phyloP scores from a whole-genome alignment of 2,797 vertebrate species.

The Sternotherus odoratus region DNA sequence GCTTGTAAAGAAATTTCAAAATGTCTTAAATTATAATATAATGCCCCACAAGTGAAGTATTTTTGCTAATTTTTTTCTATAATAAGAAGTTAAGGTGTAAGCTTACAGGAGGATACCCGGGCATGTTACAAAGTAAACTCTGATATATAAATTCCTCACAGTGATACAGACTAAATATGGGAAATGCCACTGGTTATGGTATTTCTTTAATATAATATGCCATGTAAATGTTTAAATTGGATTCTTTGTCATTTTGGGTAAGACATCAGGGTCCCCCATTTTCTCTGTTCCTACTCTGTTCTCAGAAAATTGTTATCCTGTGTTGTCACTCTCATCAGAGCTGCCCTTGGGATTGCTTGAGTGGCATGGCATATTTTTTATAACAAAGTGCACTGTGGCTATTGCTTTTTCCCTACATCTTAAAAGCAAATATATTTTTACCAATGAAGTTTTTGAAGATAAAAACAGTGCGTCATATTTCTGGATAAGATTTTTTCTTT shows the following conservation, averaged over 20 bases:
- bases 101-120: neutral
- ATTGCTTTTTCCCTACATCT: neutral
- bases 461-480: neutral
- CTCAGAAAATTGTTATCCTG: neutral
- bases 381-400: neutral
- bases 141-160: neutral
- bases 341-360: neutral
- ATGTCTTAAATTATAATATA: neutral
- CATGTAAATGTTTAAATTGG: neutral
- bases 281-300: neutral
- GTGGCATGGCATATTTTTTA: neutral
- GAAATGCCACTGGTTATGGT: neutral
- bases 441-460: neutral
- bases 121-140: neutral
- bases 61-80: neutral
- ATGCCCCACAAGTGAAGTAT: neutral
- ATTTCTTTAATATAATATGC: neutral
- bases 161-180: neutral
- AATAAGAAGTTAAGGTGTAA: neutral
- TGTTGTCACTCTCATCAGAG: neutral
- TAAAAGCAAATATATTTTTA: neutral
- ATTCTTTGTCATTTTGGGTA: neutral
- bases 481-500: neutral
- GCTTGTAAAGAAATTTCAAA: neutral
- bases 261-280: neutral